Evolutionary conservation across 2,113 vertebrate species (phyloP).

Genomic region (Esox niger): DNA sequence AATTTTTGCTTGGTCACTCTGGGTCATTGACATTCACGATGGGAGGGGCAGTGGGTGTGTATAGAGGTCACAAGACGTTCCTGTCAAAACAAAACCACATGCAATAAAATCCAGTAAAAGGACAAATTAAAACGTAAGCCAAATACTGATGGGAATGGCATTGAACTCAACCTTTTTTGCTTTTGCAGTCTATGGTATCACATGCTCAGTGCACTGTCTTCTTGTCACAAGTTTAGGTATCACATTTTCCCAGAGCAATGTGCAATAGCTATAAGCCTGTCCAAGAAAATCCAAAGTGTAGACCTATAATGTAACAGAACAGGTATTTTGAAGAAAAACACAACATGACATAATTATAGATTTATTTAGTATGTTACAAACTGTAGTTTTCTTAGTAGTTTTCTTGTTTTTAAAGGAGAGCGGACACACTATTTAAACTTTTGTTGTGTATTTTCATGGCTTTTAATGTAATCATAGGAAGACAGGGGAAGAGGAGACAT

Average conservation of each 20-base stretch:
- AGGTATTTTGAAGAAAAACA: background rate
- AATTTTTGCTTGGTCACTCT: background rate
- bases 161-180: background rate
- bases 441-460: no score
- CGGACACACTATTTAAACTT: no score
- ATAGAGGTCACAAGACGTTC: background rate
- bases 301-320: background rate
- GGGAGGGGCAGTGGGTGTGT: background rate
- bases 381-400: no score
- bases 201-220: background rate
- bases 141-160: background rate
- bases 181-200: background rate
- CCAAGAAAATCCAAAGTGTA: background rate
- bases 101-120: background rate
- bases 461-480: no score
- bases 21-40: background rate
- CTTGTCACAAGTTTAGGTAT: no score
- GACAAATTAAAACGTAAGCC: background rate
- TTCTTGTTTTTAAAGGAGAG: no score
- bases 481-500: no score
- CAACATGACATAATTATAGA: no score
- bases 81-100: background rate
- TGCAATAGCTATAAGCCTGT: background rate
- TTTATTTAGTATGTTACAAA: no score
- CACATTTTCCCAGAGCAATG: background rate